phyloP scores from a whole-genome alignment of 2,888 invertebrate genomes.

The Heteromyza rotundicornis region DNA sequence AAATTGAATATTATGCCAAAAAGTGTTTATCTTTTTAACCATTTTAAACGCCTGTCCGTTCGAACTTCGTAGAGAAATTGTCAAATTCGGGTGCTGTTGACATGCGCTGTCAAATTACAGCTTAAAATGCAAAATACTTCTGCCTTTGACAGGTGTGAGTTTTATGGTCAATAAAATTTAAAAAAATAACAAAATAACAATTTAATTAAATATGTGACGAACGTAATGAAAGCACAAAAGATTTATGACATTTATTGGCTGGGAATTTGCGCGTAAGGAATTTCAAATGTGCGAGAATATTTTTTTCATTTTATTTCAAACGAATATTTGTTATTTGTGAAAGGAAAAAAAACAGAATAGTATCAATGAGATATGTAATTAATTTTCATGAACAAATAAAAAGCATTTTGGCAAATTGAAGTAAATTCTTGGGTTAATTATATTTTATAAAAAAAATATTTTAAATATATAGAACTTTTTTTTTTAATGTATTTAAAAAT shows the following conservation, averaged over 20 bases:
- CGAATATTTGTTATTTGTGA: too few species aligned
- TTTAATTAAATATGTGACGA: background rate
- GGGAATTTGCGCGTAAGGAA: background rate
- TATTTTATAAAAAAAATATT: too few species aligned
- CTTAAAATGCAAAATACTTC: background rate
- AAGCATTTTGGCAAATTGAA: too few species aligned
- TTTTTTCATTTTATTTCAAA: background rate
- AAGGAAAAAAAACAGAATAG: too few species aligned
- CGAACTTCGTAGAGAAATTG: too few species aligned
- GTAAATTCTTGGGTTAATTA: too few species aligned
- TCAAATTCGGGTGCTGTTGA: background rate
- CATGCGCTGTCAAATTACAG: background rate
- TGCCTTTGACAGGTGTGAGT: background rate
- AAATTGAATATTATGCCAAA: too few species aligned
- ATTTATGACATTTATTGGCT: background rate
- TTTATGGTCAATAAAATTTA: background rate
- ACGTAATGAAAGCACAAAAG: background rate
- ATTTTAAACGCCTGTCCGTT: too few species aligned
- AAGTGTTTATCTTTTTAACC: too few species aligned
- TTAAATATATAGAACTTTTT: too few species aligned
- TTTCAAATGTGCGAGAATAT: background rate
- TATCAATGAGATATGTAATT: too few species aligned
- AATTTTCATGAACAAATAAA: too few species aligned
- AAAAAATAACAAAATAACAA: background rate
- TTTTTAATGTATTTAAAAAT: background rate